Conservation (phyloP, 2,113 vertebrate species). For the Carollia perspicillata region DNA sequence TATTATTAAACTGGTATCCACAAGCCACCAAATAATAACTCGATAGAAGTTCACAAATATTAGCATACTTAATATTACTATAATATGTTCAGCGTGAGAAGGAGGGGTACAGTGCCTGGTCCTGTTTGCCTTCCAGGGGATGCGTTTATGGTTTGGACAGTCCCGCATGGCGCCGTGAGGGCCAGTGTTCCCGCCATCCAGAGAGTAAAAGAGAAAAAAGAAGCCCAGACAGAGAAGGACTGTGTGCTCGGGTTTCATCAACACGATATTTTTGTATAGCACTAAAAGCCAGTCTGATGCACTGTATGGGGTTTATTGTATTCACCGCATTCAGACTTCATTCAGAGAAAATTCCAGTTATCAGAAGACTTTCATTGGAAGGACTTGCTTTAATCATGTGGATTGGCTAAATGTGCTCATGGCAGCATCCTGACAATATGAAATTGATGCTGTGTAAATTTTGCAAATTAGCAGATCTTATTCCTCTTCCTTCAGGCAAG, state of each 20-base stretch:
- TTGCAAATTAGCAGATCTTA: slow-evolving; percentile 54
- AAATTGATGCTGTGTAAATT: slow-evolving; percentile 60
- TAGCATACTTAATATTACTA: neutral
- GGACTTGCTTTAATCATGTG: slow-evolving; percentile 25
- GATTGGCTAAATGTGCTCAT: slow-evolving; percentile 36
- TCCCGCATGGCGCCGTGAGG: neutral
- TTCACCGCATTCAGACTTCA: neutral
- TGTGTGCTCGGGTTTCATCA: neutral
- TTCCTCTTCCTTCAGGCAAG: slow-evolving; percentile 39
- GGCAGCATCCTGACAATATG: slow-evolving; percentile 10
- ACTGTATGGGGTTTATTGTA: neutral
- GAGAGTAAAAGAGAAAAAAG: neutral
- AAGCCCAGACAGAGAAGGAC: neutral
- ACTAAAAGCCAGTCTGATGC: neutral
- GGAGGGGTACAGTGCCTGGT: neutral
- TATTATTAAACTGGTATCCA: neutral
- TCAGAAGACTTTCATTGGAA: neutral
- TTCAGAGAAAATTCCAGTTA: neutral
- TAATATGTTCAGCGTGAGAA: neutral
- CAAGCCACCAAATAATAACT: neutral
- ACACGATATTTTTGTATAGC: fast-evolving
- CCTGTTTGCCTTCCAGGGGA: neutral
- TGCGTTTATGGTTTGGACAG: neutral
- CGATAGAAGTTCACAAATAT: neutral
- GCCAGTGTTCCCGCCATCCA: neutral